phyloP scores from a whole-genome alignment of 2,797 vertebrate species.

The Poecile montanus region DNA sequence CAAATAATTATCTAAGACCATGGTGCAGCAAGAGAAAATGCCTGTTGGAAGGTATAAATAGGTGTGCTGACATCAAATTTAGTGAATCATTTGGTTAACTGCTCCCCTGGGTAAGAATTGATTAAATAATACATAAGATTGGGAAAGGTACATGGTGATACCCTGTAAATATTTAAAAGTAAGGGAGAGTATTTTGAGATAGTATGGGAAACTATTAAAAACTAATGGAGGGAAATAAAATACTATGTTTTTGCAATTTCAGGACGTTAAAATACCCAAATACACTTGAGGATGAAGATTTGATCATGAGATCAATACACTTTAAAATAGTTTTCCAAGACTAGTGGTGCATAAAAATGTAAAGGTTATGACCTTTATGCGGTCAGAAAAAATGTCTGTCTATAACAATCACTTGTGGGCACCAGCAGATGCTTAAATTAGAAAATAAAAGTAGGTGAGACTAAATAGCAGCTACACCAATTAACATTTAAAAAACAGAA shows the following conservation, averaged over 20 bases:
- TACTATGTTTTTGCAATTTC: background rate
- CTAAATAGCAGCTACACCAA: background rate
- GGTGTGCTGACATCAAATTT: background rate
- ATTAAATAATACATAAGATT: background rate
- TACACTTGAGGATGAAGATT: background rate
- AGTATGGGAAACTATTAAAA: background rate
- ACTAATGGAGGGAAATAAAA: slow-evolving; percentile 25
- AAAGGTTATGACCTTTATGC: background rate
- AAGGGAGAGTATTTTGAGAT: background rate
- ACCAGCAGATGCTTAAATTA: background rate
- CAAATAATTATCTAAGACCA: background rate
- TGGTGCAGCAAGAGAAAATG: background rate
- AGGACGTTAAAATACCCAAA: slow-evolving; percentile 23
- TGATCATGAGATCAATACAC: slow-evolving; percentile 24
- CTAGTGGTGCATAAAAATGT: background rate
- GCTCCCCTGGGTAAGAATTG: background rate
- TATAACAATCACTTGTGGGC: background rate
- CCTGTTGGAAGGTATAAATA: background rate
- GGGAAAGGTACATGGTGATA: background rate
- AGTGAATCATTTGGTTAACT: background rate
- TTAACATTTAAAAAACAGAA: background rate
- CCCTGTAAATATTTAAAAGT: slow-evolving; percentile 25
- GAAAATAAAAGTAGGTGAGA: background rate
- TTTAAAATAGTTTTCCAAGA: slow-evolving; percentile 8
- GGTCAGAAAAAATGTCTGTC: background rate